phyloP scores from a whole-genome alignment of 1,140 invertebrate genomes.

The Eulimnadia texana region DNA sequence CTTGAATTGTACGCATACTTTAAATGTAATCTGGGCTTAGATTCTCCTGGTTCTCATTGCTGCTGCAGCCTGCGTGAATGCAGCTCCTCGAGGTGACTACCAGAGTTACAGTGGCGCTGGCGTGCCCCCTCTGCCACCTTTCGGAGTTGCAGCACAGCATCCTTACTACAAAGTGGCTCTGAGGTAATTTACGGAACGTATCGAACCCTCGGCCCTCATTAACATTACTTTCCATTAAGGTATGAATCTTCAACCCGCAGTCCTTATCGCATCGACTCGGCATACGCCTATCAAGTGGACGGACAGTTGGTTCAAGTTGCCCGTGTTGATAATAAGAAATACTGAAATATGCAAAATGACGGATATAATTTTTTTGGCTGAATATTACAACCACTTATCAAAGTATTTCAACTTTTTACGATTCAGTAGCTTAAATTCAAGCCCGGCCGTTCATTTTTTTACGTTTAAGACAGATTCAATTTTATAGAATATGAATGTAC shows the following conservation, averaged over 20 bases:
- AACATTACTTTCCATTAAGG: no score
- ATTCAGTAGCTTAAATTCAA: no score
- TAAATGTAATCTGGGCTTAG: background rate
- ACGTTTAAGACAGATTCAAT: no score
- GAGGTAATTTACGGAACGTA: background rate
- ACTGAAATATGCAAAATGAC: no score
- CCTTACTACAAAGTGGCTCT: background rate
- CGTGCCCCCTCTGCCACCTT: background rate
- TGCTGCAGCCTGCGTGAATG: background rate
- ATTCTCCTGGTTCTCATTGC: background rate
- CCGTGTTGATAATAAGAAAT: conserved; percentile 7
- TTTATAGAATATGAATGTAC: no score
- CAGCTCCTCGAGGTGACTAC: background rate
- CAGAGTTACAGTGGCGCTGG: background rate
- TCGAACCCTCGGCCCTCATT: no score
- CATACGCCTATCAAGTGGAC: conserved; percentile 16
- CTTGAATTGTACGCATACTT: background rate
- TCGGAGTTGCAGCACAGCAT: conserved; percentile 7
- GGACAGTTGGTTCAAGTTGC: conserved; percentile 15
- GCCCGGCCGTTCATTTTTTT: no score
- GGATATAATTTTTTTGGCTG: no score
- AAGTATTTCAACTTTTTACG: no score
- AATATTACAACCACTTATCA: no score
- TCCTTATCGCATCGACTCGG: conserved; percentile 12
- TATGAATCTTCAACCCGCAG: conserved; percentile 11